Evolutionary conservation across 2,797 vertebrate species (phyloP).

Genomic region (Rhadinocentrus ornatus): DNA sequence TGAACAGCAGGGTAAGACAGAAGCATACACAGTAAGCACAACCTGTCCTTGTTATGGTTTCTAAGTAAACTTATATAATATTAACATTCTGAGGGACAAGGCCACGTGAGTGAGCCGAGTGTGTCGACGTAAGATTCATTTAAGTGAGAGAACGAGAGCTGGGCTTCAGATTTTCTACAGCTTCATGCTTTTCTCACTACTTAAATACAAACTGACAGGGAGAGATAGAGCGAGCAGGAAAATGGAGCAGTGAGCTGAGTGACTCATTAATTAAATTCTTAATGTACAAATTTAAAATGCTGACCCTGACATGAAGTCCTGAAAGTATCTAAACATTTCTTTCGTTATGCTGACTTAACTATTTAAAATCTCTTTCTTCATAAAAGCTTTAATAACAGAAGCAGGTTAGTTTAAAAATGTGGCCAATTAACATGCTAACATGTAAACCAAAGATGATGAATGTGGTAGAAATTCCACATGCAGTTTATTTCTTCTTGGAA

Average conservation of each 20-base stretch:
- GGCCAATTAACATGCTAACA: neutral
- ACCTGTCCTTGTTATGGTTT: slow-evolving; percentile 11
- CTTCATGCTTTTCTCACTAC: slow-evolving; percentile 24
- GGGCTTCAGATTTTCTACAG: slow-evolving; percentile 21
- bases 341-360: neutral
- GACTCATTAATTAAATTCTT: slow-evolving; percentile 44
- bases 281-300: slow-evolving; percentile 20
- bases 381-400: neutral
- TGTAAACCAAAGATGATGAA: neutral
- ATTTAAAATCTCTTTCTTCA: neutral
- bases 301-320: slow-evolving; percentile 20
- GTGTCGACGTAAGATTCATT: slow-evolving; percentile 20
- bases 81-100: slow-evolving; percentile 33
- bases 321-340: slow-evolving; percentile 11
- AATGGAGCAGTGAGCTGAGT: slow-evolving; percentile 18
- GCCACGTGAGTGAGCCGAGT: slow-evolving; percentile 43
- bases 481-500: no score
- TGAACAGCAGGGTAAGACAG: slow-evolving; percentile 9
- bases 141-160: slow-evolving; percentile 22
- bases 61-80: slow-evolving; percentile 36
- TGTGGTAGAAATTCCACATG: neutral
- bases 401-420: neutral
- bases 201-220: slow-evolving; percentile 48
- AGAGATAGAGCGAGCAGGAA: neutral
- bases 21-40: neutral